Base-by-base conservation (phyloP, 1,140 invertebrate species). In the Drosophila orena region DNA sequence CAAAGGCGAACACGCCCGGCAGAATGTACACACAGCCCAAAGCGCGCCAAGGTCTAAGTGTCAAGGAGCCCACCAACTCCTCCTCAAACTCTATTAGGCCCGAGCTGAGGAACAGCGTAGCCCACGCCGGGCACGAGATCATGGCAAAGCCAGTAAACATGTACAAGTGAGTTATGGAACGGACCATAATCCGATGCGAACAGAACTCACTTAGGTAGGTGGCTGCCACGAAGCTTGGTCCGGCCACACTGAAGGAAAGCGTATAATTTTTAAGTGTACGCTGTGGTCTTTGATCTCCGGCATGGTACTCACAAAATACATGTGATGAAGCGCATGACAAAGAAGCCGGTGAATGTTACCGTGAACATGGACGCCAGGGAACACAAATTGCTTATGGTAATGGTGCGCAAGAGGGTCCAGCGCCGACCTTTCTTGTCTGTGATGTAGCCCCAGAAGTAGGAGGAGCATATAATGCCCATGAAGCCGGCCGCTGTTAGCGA, bases 401-500 rank as follows among this genome's bases (percentile, higher is more conserved):
- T 83, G 2, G 84, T 80, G 1, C 69, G 79, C 93, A 85, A 91
- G 91, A 91, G 94, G 85, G 91, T 96, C 91, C 61, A 94, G 79
- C 69, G 93, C 64, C 90, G 93, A 0, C 96, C 96, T 42, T 93
- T 93, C 2, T 93, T 94, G 75, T 96, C 96, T 0, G 95, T 94
- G 22, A 96, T 81, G 14, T 94, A 95, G 8, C 96, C 96, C 95
- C 96, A 96, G 14, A 96, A 70, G 38, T 94, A 91, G 0, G 92
- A 93, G 0, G 93, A 94, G 14, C 93, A 71, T 7, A 95, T 93
- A 53, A 94, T 93, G 49, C 94, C 94, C 49, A 90, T 27, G 46
- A 92, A 92, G 7, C 59, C 68, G 2, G 90, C 81, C 1, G 81
- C 75, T 14, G 64, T 72, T 12, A 93, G 49, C 20, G 91, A 59